Evolutionary conservation across 2,113 vertebrate genomes (phyloP), one percentile per base, ranked within the genome.

Genomic region (Tinamus guttatus): DNA sequence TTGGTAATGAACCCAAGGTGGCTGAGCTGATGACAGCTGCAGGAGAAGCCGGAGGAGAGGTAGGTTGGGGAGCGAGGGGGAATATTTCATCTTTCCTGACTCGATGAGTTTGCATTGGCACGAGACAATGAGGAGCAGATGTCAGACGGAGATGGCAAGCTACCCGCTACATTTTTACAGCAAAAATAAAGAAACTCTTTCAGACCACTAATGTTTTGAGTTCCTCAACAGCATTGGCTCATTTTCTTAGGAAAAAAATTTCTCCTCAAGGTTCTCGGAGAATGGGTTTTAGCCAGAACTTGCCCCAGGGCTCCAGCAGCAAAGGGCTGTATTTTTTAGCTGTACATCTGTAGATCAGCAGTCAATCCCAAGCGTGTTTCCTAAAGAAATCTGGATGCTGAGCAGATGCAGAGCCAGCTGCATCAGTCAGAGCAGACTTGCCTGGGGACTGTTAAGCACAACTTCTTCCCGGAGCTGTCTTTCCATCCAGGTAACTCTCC

Each of bases 101-200:
- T 94, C 38, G 94, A 95, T 95, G 93, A 96, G 95, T 96, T 97
- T 97, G 94, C 86, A 2, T 89, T 96, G 96, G 88, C 94, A 94
- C 80, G 38, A 54, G 81, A 95, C 88, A 96, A 93, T 96, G 93
- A 93, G 88, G 83, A 96, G 94, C 95, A 94, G 93, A 95, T 95
- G 93, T 96, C 93, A 74, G 94, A 30, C 2, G 4, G 83, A 45
- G 95, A 93, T 96, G 94, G 93, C 95, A 95, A 96, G 92, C 88
- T 96, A 92, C 84, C 92, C 96, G 4, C 40, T 11, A 62, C 77
- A 14, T 76, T 96, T 93, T 95, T 85, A 87, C 83, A 89, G 77
- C 67, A 76, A 84, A 80, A 97, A 88, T 94, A 95, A 95, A 58
- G 92, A 94, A 70, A 64, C 90, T 58, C 22, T 68, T 60, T 85